Percentiles rank a stretch among this genome's conserved stretches.
phyloP scores from a whole-genome alignment of 1,140 invertebrate genomes.

The Tetramorium alpestre region DNA sequence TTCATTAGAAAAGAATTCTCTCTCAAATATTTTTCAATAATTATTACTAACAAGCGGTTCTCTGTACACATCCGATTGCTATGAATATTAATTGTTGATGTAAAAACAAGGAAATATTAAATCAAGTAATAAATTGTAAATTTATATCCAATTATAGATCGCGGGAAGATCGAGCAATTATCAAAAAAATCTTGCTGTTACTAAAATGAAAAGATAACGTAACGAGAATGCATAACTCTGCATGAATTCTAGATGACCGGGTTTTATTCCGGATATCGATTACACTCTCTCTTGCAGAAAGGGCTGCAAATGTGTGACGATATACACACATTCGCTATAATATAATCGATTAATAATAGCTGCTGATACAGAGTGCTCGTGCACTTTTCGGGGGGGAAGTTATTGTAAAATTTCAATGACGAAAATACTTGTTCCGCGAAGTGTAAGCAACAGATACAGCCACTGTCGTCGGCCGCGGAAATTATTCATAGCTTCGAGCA shows the following conservation, averaged over 20 bases:
- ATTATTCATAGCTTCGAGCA: constrained; percentile 57
- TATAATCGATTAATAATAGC: constrained; percentile 14
- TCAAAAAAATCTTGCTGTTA: background rate
- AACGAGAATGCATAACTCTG: background rate
- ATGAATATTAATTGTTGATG: background rate
- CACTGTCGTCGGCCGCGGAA: constrained; percentile 31
- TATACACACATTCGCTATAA: background rate
- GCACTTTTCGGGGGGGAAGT: constrained; percentile 5
- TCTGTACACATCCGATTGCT: background rate
- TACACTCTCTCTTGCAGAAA: background rate
- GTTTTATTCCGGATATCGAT: constrained; percentile 5
- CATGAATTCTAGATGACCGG: background rate
- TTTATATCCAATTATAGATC: background rate
- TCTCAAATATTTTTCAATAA: background rate
- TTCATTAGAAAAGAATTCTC: background rate
- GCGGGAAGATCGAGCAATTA: background rate
- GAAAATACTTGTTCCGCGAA: constrained; percentile 9
- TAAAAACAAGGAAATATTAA: background rate
- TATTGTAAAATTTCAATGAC: constrained; percentile 48
- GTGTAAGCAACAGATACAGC: constrained; percentile 36
- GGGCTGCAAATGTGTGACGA: background rate
- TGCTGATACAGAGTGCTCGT: background rate
- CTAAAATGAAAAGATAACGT: background rate
- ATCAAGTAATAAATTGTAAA: background rate
- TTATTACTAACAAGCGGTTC: background rate